Conservation (phyloP, 2,797 vertebrate genomes). For the Cyclura pinguis region DNA sequence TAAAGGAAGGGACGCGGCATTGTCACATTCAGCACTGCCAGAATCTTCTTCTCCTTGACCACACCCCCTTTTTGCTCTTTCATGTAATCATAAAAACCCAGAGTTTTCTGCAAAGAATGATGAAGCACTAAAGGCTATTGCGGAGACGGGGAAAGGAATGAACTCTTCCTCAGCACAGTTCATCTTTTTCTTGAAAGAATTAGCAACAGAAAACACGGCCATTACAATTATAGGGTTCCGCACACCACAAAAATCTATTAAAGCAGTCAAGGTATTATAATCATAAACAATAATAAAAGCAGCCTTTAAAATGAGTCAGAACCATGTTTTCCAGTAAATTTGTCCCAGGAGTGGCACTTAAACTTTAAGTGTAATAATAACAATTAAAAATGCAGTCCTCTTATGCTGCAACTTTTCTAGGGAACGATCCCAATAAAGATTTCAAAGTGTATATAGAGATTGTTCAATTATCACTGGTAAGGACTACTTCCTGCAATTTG, state of each 20-base stretch:
- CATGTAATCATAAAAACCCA: constrained; percentile 15
- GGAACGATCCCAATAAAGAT: constrained; percentile 26
- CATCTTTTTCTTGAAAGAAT: constrained; percentile 40
- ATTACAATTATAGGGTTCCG: constrained; percentile 37
- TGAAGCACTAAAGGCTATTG: constrained; percentile 36
- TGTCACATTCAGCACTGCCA: constrained; percentile 30
- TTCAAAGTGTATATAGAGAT: neutral
- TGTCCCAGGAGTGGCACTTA: constrained; percentile 29
- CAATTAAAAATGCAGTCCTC: neutral
- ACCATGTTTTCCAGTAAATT: constrained; percentile 18
- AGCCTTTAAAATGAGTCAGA: constrained; percentile 40
- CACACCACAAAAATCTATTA: constrained; percentile 29
- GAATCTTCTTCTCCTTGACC: constrained; percentile 30
- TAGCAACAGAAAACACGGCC: constrained; percentile 35
- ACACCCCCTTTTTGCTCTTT: constrained; percentile 8
- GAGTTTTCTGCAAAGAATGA: neutral
- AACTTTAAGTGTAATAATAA: constrained; percentile 40
- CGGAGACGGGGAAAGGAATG: constrained; percentile 8
- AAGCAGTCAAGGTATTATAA: constrained; percentile 40
- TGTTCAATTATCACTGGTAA: constrained; percentile 20
- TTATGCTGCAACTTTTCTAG: constrained; percentile 31
- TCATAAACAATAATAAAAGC: constrained; percentile 38
- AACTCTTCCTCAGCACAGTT: constrained; percentile 31
- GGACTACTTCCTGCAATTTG: constrained; percentile 22
- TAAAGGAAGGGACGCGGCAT: constrained; percentile 23